Evolutionary conservation across 2,113 vertebrate genomes (phyloP).

Genomic region (Anolis sagrei): DNA sequence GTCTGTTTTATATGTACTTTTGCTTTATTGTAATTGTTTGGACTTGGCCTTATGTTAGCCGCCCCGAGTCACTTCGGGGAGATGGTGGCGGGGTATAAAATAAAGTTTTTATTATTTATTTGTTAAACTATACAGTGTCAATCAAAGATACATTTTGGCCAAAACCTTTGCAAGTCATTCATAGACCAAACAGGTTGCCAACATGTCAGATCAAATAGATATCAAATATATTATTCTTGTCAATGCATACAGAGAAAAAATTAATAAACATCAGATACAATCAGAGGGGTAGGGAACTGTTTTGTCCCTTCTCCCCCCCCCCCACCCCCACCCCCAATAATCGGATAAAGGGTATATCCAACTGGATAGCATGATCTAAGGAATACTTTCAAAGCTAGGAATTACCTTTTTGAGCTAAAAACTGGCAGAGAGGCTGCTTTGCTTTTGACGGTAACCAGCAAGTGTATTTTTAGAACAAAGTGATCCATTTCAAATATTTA

Average conservation of each 20-base stretch:
- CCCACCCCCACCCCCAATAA: no score
- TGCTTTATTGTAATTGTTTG: no score
- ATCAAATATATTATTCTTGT: background rate
- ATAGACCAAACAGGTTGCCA: slow-evolving; percentile 36
- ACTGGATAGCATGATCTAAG: background rate
- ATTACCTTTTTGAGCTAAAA: background rate
- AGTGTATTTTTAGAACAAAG: slow-evolving; percentile 17
- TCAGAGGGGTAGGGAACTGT: background rate
- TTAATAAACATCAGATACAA: background rate
- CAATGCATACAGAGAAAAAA: background rate
- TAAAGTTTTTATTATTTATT: no score
- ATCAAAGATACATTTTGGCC: no score
- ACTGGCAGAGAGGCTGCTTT: background rate
- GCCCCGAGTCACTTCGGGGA: no score
- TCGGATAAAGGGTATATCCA: no score
- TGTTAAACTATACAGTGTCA: no score
- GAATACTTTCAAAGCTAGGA: background rate
- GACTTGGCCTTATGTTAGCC: no score
- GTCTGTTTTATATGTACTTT: no score
- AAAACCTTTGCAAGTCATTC: background rate
- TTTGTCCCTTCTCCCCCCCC: no score
- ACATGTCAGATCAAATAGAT: slow-evolving; percentile 27
- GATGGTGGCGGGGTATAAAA: no score
- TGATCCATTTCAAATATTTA: background rate
- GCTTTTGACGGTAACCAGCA: background rate